Conservation (phyloP, 2,113 vertebrate genomes). For the human (Homo sapiens) region DNA sequence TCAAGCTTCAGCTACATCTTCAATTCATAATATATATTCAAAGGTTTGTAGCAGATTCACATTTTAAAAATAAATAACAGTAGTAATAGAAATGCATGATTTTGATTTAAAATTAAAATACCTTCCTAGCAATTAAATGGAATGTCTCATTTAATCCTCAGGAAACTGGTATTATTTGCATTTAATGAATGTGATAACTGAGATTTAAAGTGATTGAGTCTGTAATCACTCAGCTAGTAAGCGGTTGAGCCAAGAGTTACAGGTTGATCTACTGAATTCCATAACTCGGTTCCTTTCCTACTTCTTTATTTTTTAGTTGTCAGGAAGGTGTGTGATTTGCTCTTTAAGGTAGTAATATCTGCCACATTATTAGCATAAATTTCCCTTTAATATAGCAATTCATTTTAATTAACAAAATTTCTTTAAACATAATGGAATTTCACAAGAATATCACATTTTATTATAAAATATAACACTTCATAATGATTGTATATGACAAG, state of each 20-base stretch:
- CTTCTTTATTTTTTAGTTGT: not conserved
- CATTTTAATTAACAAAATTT: not conserved
- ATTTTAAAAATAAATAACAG: not conserved
- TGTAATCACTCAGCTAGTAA: not conserved
- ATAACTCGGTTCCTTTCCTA: not conserved
- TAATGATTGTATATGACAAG: not conserved
- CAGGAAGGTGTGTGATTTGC: fast-evolving
- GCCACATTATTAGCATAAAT: not conserved
- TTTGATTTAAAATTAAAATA: constrained; percentile 18
- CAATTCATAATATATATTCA: not conserved
- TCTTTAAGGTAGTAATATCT: not conserved
- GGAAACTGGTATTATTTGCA: not conserved
- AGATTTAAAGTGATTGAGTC: not conserved
- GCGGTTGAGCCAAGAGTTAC: not conserved
- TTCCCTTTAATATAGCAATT: not conserved
- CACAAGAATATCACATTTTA: not conserved
- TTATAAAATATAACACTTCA: not conserved
- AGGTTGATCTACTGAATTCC: not conserved
- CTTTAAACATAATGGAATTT: not conserved
- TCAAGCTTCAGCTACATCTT: not conserved
- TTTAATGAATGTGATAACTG: not conserved
- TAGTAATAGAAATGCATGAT: not conserved
- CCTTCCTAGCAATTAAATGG: not conserved
- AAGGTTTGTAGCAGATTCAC: not conserved
- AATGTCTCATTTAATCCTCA: not conserved